Evolutionary conservation across 2,797 vertebrate species (phyloP), one percentile per base, ranked within the genome.

Genomic region (Parauchenoglanis ngamensis): DNA sequence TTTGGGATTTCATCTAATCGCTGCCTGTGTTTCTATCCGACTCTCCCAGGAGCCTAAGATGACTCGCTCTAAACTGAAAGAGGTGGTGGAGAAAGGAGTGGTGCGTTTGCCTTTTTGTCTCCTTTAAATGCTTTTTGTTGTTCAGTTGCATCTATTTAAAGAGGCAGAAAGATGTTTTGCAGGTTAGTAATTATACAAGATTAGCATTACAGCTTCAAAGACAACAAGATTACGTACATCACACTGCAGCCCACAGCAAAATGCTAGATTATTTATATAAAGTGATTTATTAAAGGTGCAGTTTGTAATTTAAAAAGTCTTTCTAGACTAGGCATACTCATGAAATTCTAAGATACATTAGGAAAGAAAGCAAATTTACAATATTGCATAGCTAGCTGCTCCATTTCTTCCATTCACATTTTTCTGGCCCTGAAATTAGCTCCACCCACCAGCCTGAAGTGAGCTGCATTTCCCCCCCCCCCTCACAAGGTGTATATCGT

Each of bases 41-140:
- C 12, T 68, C 8, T 78, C 28, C 4, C 89, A 99, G 98, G 98
- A 99, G 86, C 98, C 97, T 17, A 99, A 98, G 93, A 99, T 99
- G 98, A 99, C 98, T 5, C 96, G 98, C 25, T 99, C 98, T 68
- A 99, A 97, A 89, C 94, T 99, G 40, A 99, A 99, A 89, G 98
- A 99, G 77, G 98, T 99, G 7, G 98, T 97, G 85, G 97, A 99
- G 93, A 99, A 96, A 92, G 98, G 98, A 91, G 98, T 97, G 96
- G 98, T 99, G 78, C 95, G 97, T 93, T 28, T 85, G 44, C 15
- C 13, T 46, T 12, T 40, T n/a, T 56, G 65, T 72, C 35, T 44
- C 31, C 1, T 83, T 28, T 57, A 25, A n/a, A 31, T 6, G 1
- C 35, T 67, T 23, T 52, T 65, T 4, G 11, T 72, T 40, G 4